phyloP scores from a whole-genome alignment of 2,113 vertebrate genomes.

The Actenoides lindsayi region DNA sequence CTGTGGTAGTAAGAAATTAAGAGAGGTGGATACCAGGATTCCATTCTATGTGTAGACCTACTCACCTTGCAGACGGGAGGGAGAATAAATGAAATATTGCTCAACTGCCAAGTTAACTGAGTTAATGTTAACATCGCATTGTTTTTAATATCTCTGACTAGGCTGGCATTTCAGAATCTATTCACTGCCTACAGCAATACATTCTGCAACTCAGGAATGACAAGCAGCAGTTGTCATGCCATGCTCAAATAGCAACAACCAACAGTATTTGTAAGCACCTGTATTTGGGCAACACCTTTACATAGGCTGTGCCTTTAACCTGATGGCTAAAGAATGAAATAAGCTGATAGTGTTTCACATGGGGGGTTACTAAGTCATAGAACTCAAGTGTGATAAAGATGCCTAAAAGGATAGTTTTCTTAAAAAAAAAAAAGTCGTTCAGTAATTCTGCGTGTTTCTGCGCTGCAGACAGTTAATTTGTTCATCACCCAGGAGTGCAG shows the following conservation, averaged over 20 bases:
- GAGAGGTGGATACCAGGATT: background rate
- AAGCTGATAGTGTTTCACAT: background rate
- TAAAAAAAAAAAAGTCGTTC: background rate
- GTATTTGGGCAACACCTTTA: background rate
- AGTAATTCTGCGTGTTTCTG: background rate
- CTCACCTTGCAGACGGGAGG: background rate
- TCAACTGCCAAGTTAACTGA: background rate
- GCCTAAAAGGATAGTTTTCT: background rate
- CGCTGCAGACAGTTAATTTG: background rate
- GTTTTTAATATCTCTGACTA: background rate
- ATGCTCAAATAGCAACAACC: background rate
- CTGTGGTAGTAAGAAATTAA: background rate
- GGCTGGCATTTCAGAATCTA: background rate
- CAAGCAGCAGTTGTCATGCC: background rate
- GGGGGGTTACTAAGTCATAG: fast-evolving
- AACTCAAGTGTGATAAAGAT: background rate
- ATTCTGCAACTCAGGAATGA: background rate
- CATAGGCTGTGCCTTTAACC: background rate
- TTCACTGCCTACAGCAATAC: background rate
- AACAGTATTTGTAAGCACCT: background rate
- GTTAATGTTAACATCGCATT: background rate
- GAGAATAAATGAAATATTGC: background rate
- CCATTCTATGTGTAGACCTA: background rate
- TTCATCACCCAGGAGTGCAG: background rate
- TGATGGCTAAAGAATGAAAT: background rate